Base-by-base conservation (phyloP, 2,113 vertebrate genomes). In the Platysternon megacephalum region DNA sequence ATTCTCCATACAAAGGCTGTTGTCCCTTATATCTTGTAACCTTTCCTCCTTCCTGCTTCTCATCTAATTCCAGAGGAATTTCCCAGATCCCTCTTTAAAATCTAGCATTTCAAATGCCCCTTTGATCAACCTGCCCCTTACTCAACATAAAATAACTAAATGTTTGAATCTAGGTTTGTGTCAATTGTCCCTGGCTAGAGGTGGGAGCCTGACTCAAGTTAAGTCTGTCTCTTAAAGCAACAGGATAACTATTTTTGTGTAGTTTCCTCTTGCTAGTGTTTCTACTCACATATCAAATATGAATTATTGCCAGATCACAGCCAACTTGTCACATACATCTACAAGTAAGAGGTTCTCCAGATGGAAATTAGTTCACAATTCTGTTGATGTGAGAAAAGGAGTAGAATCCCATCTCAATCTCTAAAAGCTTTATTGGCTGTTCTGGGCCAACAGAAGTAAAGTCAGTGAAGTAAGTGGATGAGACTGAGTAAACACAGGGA, bases 401-500 rank as follows among this genome's bases (percentile, higher is more conserved):
- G 26, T 46, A 3, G 21, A 86, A 82, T 79, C 53, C n/a, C 24
- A 55, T 82, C 51, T 56, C n/a, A 3, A 2, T 8, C 88, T 94
- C 44, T 53, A 90, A 68, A 48, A 42, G 8, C 13, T 68, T 92
- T 44, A 76, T 84, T 56, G 74, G 46, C 83, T 53, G 84, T 82
- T 4, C 49, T 93, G 83, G 48, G 65, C 87, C 53, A 76, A 72
- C 6, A 80, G 61, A 82, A 88, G 32, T 32, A 82, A 85, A 87
- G 42, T 85, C 79, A 88, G n/a, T n/a, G 29, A 90, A 58, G 29
- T 51, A 51, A 55, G 81, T 55, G 42, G 55, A 85, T 88, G 61
- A 93, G 49, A 90, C 17, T 82, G 82, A 94, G 24, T 87, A 79
- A 39, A 2, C 84, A 49, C 39, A 42, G 72, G 82, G 81, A 95